Base-by-base conservation (phyloP, 2,797 vertebrate species). In the Podarcis lilfordi region DNA sequence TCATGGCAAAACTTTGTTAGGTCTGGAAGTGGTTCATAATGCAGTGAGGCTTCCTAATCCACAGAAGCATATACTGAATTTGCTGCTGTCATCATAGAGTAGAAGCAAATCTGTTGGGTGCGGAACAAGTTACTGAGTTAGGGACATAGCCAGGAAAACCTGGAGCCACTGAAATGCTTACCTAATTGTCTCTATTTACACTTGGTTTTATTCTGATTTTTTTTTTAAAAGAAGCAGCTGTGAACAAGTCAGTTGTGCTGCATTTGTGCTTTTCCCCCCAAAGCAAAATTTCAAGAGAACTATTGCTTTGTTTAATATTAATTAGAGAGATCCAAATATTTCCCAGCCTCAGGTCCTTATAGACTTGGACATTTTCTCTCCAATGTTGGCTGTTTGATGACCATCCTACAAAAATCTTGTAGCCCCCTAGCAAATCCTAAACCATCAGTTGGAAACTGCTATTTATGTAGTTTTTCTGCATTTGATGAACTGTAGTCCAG, bases 401-500 rank as follows among this genome's bases (percentile, higher is more conserved):
- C 71, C 40, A 45, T 50, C 40, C 15, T 15, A 76, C 37, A 76
- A 32, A 27, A 35, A 27, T 68, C 29, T 5, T 45, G 23, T 66
- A 43, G 6, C 21, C 21, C 4, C 7, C 35, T 27, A 66, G 29
- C 19, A 40, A 55, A 72, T 7, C 40, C 59, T 35, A 55, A 82
- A 29, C 8, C 35, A 29, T 76, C 43, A 77, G 82, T 66, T 82
- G 55, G 27, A 79, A 79, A 88, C 13, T 32, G 25, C 76, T 71
- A 68, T 43, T 10, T 69, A 4, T 5, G 37, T 37, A 37, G 10
- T 80, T 84, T 35, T 81, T 82, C 64, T 55, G 43, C 1, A 29
- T 89, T 91, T 50, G 25, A 84, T 86, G 8, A 91, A 77, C 64
- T 64, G 43, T 76, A 91, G 11, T 2, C 23, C 32, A 85, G 4